Percentiles rank a stretch among this genome's conserved stretches.
Evolutionary conservation across 64 coral and sea anemone genomes (phyloP).

Genomic region (Stichodactyla mertensii): DNA sequence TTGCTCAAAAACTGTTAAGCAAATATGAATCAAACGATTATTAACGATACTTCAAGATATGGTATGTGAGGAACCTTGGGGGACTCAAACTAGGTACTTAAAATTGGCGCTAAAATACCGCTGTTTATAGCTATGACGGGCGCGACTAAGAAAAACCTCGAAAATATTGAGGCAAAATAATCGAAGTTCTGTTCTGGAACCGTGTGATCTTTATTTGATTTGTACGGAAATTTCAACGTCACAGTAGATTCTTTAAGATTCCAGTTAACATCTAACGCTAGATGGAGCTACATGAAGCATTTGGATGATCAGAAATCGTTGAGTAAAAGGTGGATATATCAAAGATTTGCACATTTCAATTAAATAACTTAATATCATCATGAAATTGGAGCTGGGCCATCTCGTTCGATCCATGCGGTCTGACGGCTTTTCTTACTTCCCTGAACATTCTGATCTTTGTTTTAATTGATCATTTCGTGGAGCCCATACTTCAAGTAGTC

Average conservation of each 20-base stretch:
- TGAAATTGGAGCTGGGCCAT: background rate
- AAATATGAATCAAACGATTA: too few relatives aligned
- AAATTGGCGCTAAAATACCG: constrained; percentile 8
- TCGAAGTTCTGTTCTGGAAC: background rate
- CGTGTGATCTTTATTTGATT: background rate
- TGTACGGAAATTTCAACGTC: background rate
- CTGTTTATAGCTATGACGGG: background rate
- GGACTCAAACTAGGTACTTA: background rate
- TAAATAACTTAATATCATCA: too few relatives aligned
- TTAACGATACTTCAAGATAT: too few relatives aligned
- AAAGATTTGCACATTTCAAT: background rate
- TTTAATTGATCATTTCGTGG: background rate
- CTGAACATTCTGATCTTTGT: background rate
- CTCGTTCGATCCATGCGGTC: background rate
- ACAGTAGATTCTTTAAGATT: background rate
- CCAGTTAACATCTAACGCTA: background rate
- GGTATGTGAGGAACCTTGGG: background rate
- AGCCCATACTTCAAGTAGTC: background rate
- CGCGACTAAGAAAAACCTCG: background rate
- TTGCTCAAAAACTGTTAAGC: too few relatives aligned
- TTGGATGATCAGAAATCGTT: background rate
- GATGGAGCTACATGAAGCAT: background rate
- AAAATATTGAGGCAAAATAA: background rate
- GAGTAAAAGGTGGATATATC: background rate
- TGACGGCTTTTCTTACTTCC: background rate